Conservation (phyloP, 1,140 invertebrate species). For the Caenorhabditis tropicalis region DNA sequence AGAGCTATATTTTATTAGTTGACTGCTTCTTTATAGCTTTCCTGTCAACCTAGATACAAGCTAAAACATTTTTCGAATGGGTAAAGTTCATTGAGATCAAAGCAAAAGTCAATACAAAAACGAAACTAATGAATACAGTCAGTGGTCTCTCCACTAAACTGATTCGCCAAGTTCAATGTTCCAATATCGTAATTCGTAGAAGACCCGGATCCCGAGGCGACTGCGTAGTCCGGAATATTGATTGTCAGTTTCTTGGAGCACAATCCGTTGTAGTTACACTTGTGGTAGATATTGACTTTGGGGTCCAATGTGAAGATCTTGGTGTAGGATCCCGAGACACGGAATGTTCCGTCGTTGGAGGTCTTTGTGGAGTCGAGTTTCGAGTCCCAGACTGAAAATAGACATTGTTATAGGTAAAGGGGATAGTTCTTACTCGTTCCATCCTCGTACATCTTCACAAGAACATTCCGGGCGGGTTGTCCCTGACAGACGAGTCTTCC, state of each 20-base stretch:
- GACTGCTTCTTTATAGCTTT: too few species aligned
- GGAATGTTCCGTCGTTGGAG: constrained; percentile 10
- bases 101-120: not conserved
- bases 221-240: constrained; percentile 67
- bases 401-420: too few species aligned
- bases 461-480: constrained; percentile 12
- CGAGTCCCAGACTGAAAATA: not conserved
- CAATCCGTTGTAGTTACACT: constrained; percentile 30
- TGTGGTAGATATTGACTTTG: constrained; percentile 20
- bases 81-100: constrained; percentile 19
- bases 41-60: too few species aligned
- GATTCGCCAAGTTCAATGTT: constrained; percentile 63
- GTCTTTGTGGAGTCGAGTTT: constrained; percentile 13
- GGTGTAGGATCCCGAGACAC: not conserved
- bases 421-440: constrained; percentile 16
- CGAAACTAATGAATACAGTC: constrained; percentile 62
- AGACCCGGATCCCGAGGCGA: constrained; percentile 58
- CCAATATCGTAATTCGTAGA: constrained; percentile 64
- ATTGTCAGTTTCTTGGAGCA: constrained; percentile 61
- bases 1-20: too few species aligned
- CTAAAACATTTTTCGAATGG: not conserved
- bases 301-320: constrained; percentile 42
- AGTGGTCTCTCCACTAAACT: constrained; percentile 64
- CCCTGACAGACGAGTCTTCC: constrained; percentile 11
- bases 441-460: constrained; percentile 29